phyloP scores from a whole-genome alignment of 2,113 vertebrate species.

The Urocolius indicus region DNA sequence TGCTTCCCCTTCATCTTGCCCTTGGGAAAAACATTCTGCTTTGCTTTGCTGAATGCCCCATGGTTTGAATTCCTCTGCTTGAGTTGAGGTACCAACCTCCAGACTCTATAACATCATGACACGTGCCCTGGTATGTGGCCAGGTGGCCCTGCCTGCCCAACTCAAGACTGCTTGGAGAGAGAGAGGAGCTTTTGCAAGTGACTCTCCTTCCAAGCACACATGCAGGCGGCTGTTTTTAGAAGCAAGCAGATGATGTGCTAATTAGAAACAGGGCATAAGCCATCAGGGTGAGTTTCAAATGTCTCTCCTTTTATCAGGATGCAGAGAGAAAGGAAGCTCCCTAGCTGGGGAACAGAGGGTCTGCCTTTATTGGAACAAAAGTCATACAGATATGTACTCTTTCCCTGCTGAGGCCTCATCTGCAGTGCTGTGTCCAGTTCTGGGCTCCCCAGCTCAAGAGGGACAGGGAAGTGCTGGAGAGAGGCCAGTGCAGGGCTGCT shows the following conservation, averaged over 20 bases:
- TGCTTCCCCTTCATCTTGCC: not conserved
- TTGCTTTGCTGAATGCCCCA: rapidly evolving
- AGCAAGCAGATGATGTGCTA: conserved; percentile 46
- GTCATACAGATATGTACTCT: not conserved
- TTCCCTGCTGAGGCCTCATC: too few relatives aligned
- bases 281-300: conserved; percentile 21
- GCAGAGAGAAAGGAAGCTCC: not conserved
- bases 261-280: conserved; percentile 54
- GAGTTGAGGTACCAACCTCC: not conserved
- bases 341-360: not conserved
- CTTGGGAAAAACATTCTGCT: not conserved
- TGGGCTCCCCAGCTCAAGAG: too few relatives aligned
- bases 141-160: not conserved
- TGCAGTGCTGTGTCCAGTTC: too few relatives aligned
- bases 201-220: conserved; percentile 20
- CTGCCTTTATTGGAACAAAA: conserved; percentile 20
- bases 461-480: too few relatives aligned
- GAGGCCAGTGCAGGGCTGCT: too few relatives aligned
- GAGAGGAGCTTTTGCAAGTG: not conserved
- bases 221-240: conserved; percentile 18
- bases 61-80: not conserved
- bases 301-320: conserved; percentile 1
- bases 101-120: rapidly evolving
- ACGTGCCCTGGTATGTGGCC: not conserved
- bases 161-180: not conserved